A percentile compares a stretch with the other conserved stretches of the same genome.
phyloP scores from a whole-genome alignment of 2,888 invertebrate genomes.

The Melanostoma mellinum region DNA sequence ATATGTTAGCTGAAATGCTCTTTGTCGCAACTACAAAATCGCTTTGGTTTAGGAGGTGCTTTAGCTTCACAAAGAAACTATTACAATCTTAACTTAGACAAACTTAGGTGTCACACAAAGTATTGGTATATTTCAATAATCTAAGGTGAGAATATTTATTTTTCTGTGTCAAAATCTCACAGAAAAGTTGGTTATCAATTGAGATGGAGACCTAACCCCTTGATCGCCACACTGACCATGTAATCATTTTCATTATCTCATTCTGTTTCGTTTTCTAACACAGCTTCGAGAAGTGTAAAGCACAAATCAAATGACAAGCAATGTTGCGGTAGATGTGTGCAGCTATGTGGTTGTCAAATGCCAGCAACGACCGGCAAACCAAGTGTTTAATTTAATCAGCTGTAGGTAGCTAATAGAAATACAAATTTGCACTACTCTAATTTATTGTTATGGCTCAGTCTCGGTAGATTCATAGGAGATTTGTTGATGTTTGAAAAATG shows the following conservation, averaged over 20 bases:
- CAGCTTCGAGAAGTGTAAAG: not conserved
- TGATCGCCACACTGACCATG: not conserved
- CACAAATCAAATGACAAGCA: not conserved
- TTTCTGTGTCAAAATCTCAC: no score
- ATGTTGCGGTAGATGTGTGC: conserved; percentile 2
- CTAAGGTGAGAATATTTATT: no score
- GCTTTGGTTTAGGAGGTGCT: no score
- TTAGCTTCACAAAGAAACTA: no score
- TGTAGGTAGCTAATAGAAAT: not conserved
- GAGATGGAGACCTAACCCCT: not conserved
- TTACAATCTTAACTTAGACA: no score
- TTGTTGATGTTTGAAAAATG: not conserved
- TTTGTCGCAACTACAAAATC: no score
- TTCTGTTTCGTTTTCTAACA: no score
- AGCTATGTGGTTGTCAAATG: no score
- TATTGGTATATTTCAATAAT: no score
- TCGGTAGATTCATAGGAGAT: not conserved
- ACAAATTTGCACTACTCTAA: conserved; percentile 4
- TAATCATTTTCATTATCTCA: conserved; percentile 12
- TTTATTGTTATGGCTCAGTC: not conserved
- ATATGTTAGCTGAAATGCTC: no score
- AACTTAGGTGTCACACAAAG: no score
- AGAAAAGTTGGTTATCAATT: not conserved
- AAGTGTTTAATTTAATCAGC: conserved; percentile 14
- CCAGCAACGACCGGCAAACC: conserved; percentile 1